phyloP scores from a whole-genome alignment of 2,797 vertebrate species.

The Pseudomugil tenellus region DNA sequence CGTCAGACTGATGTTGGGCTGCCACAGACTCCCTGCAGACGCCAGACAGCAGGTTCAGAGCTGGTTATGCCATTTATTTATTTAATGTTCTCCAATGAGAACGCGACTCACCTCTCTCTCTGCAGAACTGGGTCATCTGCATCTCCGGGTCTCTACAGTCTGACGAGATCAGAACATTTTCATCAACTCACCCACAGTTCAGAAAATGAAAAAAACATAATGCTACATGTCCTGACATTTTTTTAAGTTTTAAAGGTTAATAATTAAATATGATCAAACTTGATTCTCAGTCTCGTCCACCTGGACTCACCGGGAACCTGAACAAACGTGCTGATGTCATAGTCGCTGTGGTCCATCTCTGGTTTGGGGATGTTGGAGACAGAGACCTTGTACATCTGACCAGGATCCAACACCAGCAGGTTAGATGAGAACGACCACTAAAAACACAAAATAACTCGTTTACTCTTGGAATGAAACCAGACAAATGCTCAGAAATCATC shows the following conservation, averaged over 20 bases:
- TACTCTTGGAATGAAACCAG: not conserved
- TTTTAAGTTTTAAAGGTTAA: too few relatives aligned
- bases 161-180: conserved; percentile 41
- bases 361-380: conserved; percentile 81
- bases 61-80: too few relatives aligned
- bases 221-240: too few relatives aligned
- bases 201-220: not conserved
- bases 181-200: rapidly evolving
- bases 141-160: conserved; percentile 70
- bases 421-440: conserved; percentile 80
- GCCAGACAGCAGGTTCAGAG: not conserved
- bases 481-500: not conserved
- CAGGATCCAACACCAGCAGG: conserved; percentile 74
- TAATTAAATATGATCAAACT: too few relatives aligned
- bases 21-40: conserved; percentile 76
- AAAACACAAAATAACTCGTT: too few relatives aligned
- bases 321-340: conserved; percentile 49
- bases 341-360: conserved; percentile 57
- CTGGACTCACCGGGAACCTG: conserved; percentile 64
- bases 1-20: conserved; percentile 66
- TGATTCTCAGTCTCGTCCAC: not conserved
- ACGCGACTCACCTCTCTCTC: conserved; percentile 71
- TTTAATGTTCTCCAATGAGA: not conserved
- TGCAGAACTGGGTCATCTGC: conserved; percentile 66
- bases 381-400: conserved; percentile 66